phyloP scores from a whole-genome alignment of 2,113 vertebrate genomes.

The Macaca nemestrina region DNA sequence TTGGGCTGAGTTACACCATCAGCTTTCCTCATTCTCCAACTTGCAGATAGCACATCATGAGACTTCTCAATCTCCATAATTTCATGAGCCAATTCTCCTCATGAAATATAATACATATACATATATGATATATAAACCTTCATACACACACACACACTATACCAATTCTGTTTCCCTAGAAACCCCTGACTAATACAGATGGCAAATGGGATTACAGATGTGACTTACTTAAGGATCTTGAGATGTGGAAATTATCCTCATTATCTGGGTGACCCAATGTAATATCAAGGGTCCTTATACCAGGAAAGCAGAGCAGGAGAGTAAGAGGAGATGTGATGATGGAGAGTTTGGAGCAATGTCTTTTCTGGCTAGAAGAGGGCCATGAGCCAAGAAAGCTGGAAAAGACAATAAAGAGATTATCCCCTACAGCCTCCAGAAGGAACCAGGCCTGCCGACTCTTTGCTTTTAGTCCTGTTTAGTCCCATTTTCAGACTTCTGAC shows the following conservation, averaged over 20 bases:
- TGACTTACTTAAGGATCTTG: background rate
- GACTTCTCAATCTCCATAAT: background rate
- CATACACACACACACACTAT: too few species aligned
- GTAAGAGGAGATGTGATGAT: background rate
- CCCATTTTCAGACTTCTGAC: background rate
- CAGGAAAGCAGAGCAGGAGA: background rate
- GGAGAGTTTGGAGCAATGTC: background rate
- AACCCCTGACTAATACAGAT: background rate
- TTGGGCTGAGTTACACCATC: background rate
- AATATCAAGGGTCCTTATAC: background rate
- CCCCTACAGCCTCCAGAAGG: background rate
- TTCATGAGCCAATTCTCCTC: background rate
- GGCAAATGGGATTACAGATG: background rate
- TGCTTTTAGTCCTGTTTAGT: background rate
- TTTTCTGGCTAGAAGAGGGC: background rate
- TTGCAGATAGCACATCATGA: background rate
- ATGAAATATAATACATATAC: too few species aligned
- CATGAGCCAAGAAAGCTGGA: background rate
- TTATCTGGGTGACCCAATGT: background rate
- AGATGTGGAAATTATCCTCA: background rate
- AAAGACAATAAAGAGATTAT: background rate
- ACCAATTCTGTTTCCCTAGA: background rate
- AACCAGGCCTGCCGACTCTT: background rate
- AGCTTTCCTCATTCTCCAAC: background rate
- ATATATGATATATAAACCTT: too few species aligned